Percentiles rank a stretch among this genome's conserved stretches.
Evolutionary conservation across 2,797 vertebrate genomes (phyloP).

Genomic region (Smutsia gigantea): DNA sequence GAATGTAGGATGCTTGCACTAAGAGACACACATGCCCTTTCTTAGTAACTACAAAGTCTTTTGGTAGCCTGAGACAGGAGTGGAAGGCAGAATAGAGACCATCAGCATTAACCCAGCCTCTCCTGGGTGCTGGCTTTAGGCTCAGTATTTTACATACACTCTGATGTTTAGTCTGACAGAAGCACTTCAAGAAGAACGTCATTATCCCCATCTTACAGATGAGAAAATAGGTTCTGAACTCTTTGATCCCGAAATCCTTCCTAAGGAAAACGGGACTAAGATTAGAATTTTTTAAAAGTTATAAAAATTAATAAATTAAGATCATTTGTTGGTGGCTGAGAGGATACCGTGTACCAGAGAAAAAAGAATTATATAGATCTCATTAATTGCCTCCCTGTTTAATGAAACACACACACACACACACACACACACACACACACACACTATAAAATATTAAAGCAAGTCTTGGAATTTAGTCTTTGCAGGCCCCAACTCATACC

Average conservation of each 20-base stretch:
- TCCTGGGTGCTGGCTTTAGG: not conserved
- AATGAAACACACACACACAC: not conserved
- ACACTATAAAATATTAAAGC: slow-evolving; percentile 32
- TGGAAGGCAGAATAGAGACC: not conserved
- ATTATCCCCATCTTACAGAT: not conserved
- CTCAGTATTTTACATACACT: not conserved
- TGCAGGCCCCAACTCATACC: slow-evolving; percentile 45
- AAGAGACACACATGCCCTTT: not conserved
- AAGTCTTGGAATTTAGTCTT: slow-evolving; percentile 56
- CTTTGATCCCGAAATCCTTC: not conserved
- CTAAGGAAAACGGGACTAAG: not conserved
- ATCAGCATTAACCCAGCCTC: not conserved
- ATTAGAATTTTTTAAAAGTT: slow-evolving; percentile 15
- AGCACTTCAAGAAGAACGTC: not conserved
- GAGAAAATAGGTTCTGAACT: not conserved
- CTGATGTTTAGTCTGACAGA: not conserved
- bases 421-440: not conserved
- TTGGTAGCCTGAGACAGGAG: not conserved
- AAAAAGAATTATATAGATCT: slow-evolving; percentile 40
- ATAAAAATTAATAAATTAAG: slow-evolving; percentile 6
- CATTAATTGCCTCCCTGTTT: slow-evolving; percentile 47
- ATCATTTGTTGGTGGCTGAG: slow-evolving; percentile 2
- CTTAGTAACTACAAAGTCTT: not conserved
- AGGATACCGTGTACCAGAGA: not conserved
- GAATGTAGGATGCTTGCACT: not conserved